Base-by-base conservation (phyloP, 2,888 invertebrate species). In the Cheilosia urbana region DNA sequence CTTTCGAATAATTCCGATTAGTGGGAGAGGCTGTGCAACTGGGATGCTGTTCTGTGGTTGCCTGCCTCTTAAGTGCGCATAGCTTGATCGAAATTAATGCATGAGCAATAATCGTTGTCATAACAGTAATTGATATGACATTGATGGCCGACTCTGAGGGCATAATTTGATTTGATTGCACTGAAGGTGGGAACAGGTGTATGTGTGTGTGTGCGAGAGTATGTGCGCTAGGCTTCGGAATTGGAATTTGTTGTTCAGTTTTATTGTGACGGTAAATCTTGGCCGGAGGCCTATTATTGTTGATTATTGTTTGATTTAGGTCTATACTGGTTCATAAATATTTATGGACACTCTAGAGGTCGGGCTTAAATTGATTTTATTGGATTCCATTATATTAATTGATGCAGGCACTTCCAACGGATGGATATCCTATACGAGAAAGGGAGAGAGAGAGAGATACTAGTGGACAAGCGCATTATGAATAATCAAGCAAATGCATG, bases 91-190 rank as follows among this genome's bases (percentile, higher is more conserved):
- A 62, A 68, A 76, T 58, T 66, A 77, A 69, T 69, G 63, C 55
- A 47, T 40, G 47, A 27, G 49, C 62, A 69, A 78, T 78, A 62
- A 69, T 62, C 69, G 62, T 47, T 55, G 45, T 55, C 62, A 69
- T 69, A 78, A 69, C 62, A 40, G 62, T 78, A 63, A 78, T 78
- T 78, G 58, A 78, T 78, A 62, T 63, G 30, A 51, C 60, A 63
- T 63, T 77, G 62, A 77, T 60, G 68, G 34, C 17, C 60, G 27
- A 47, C 21, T 68, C 60, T 19, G 24, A 42, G 51, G 58, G 34
- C 51, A 27, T 51, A 65, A 65, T 75, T 75, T 37, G 47, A 75
- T 63, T 63, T 34, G 17, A 45, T 45, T 45, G 17, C 19, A 63
- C 45, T 11, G 15, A 49, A 60, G 49, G 37, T 40, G 40, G 6